Evolutionary conservation across 2,888 invertebrate species (phyloP), one percentile per base, ranked within the genome.

Genomic region (Cacoxenus indagator): DNA sequence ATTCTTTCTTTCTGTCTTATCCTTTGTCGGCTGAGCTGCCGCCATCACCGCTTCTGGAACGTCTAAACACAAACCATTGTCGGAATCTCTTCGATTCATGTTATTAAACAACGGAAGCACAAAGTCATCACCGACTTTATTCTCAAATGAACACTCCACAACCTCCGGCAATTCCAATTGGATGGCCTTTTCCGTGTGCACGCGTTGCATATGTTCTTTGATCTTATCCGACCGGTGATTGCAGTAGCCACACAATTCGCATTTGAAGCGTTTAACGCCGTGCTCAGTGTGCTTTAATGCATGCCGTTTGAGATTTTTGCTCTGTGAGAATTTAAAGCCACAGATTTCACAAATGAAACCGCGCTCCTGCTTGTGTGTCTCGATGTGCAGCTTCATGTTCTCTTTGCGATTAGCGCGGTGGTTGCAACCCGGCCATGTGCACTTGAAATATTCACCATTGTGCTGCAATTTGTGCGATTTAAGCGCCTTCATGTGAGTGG

Each of bases 281-380:
- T 83, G 79, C 1, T 82, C 75, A 0, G 85, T 85, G 65, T 87
- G 86, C 67, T 85, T 84, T 4, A 87, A 71, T 0, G 87, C 86
- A 62, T 87, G 86, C 0, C 86, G 82, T 46, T 87, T 88, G 4
- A 91, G 85, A 76, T 91, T 91, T 78, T 90, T 91, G 64, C 88
- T 88, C 70, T 90, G 88, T 8, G 90, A 90, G 76, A 91, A 91
- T 66, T 89, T 89, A 64, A 89, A 89, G 4, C 91, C 91, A 75
- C 91, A 91, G 4, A 91, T 86, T 72, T 91, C 90, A 78, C 91
- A 91, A 64, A 90, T 90, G 71, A 90, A 90, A 1, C 90, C 89
- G 22, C 89, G 89, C 46, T 90, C 90, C 67, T 90, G 89, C 3
- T 89, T 90, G 71, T 91, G 91, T 0, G 90, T 90, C 54, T 89